These are phyloP conservation scores for Trichacis sp. DNA, from an alignment of 2,888 invertebrate species.

Conservation along the genomic window DNA sequence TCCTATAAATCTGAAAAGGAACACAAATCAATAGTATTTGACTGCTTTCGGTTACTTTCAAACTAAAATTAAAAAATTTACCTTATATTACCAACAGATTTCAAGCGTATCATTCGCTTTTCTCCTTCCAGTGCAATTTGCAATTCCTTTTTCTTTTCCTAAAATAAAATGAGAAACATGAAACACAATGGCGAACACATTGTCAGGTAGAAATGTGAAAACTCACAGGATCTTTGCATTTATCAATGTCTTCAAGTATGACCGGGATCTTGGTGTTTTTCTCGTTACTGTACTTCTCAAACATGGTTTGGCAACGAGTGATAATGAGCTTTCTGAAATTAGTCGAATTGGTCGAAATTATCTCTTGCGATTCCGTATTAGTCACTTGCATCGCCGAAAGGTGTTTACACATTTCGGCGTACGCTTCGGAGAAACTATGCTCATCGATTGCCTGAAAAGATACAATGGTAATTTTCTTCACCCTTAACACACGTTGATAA, in stretches of 20 bases:
- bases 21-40: too few relatives aligned
- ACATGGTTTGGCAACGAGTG: conserved; percentile 89
- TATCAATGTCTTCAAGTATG: conserved; percentile 74
- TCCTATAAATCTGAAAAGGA: conserved; percentile 74
- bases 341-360: conserved; percentile 10
- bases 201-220: too few relatives aligned
- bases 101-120: conserved; percentile 81
- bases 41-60: too few relatives aligned
- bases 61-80: conserved; percentile 29
- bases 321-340: conserved; percentile 85
- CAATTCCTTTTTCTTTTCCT: conserved; percentile 82
- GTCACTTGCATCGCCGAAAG: conserved; percentile 77
- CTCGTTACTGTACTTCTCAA: conserved; percentile 86
- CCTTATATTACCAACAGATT: conserved; percentile 91
- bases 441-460: conserved; percentile 92
- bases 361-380: conserved; percentile 58
- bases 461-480: too few relatives aligned
- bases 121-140: conserved; percentile 79
- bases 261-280: conserved; percentile 63
- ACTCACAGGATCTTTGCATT: conserved; percentile 71
- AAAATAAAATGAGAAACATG: too few relatives aligned
- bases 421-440: conserved; percentile 92
- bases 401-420: conserved; percentile 87
- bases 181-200: conserved; percentile 2
- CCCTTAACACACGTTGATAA: too few relatives aligned